These are phyloP conservation scores for Thecophora atra DNA, from an alignment of 2,888 invertebrate genomes.

Conservation along the genomic window DNA sequence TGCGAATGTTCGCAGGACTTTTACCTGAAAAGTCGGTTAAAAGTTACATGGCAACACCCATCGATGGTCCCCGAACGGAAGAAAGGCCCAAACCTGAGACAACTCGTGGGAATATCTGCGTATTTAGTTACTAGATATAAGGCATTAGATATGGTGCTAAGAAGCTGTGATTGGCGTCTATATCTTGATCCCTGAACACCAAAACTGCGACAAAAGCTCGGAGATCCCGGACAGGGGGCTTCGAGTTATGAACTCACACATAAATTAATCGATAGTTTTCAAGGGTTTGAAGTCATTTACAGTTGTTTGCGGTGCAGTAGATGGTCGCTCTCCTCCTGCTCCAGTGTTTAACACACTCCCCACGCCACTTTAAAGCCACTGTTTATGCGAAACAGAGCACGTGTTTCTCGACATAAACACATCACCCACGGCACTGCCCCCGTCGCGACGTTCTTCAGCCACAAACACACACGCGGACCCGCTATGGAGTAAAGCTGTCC, in stretches of 20 bases:
- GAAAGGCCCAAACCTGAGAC: too few relatives aligned
- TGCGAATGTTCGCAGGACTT: too few relatives aligned
- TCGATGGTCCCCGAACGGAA: too few relatives aligned
- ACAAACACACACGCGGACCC: too few relatives aligned
- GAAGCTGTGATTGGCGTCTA: background rate
- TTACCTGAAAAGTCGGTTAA: too few relatives aligned
- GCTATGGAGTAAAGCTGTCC: too few relatives aligned
- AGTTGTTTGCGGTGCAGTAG: background rate
- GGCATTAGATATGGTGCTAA: background rate
- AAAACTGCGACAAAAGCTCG: background rate
- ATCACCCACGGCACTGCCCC: too few relatives aligned
- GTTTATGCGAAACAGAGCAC: conserved; percentile 9
- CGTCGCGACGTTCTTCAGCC: too few relatives aligned
- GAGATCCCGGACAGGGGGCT: background rate
- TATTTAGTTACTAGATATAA: background rate
- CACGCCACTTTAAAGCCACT: background rate
- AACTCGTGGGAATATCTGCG: background rate
- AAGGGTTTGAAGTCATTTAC: background rate
- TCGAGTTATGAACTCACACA: background rate
- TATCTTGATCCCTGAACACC: background rate
- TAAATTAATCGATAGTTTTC: background rate
- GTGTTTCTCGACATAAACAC: background rate
- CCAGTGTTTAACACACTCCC: background rate
- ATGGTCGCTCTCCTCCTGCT: too few relatives aligned
- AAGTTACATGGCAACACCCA: too few relatives aligned